Base-by-base conservation (phyloP, 2,113 vertebrate genomes). In the Pagrus major region DNA sequence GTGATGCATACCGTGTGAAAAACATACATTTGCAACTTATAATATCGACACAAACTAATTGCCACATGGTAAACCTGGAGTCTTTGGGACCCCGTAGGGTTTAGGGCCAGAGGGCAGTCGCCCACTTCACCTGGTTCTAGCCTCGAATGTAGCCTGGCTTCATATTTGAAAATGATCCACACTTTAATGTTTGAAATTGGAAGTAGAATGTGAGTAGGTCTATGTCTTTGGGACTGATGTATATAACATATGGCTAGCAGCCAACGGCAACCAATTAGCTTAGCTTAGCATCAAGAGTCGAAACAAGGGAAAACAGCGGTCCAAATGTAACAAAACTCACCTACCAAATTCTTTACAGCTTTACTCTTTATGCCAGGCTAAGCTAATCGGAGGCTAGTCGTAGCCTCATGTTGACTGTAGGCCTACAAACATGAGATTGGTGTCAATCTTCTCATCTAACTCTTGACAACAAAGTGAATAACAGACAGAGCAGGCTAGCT, bases 241-340 rank as follows among this genome's bases (percentile, higher is more conserved):
- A 4, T 37, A 60, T 23, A 37, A 14, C 5, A 37, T 23, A 20
- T 12, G 8, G 14, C 25, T 37, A 6, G n/a, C 11, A n/a, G 39
- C n/a, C 20, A 60, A n/a, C n/a, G n/a, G 44, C 12, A 23, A 56
- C 23, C 12, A 49, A 33, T 16, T 74, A 52, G 44, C 71, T 52
- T 52, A 63, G 44, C 71, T 52, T 41, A 63, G 58, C 46, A 27
- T 63, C 51, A 63, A 63, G 37, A 60, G 10, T 14, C 1, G 47
- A 51, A 20, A 33, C 31, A 33, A 15, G 14, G 25, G 8, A 14
- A 44, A 44, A 47, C 0, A 16, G 20, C 44, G 16, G 42, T 44
- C 42, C 16, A 7, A 44, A 44, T 15, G 5, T 3, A 47, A 47
- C 21, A 25, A 52, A 52, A 25, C 25, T 4, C 9, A 51, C 9